Percentiles rank a stretch among this genome's conserved stretches.
Evolutionary conservation across 2,888 invertebrate genomes (phyloP).

Genomic region (Eupithecia abbreviata): DNA sequence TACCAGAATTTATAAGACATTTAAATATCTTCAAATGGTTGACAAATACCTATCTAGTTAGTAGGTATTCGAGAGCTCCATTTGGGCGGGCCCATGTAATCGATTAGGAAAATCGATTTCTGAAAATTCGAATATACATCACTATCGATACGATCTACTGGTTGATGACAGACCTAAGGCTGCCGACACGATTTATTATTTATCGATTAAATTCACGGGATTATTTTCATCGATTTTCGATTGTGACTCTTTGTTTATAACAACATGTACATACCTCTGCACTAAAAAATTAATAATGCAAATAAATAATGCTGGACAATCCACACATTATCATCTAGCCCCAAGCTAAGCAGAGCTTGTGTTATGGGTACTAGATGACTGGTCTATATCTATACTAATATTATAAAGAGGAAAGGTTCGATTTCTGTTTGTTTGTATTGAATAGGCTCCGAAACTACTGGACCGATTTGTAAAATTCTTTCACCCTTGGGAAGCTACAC

Average conservation of each 20-base stretch:
- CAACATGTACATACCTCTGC: not conserved
- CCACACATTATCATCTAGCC: too few relatives aligned
- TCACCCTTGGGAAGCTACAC: too few relatives aligned
- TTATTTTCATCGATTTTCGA: slow-evolving; percentile 56
- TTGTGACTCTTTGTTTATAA: not conserved
- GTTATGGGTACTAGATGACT: too few relatives aligned
- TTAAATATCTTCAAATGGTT: slow-evolving; percentile 40
- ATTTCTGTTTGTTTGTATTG: too few relatives aligned
- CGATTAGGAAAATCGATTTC: slow-evolving; percentile 70
- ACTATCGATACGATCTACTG: slow-evolving; percentile 64
- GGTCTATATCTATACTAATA: too few relatives aligned
- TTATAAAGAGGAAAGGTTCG: too few relatives aligned
- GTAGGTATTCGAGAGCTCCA: slow-evolving; percentile 51
- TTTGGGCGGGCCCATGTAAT: slow-evolving; percentile 64
- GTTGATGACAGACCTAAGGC: slow-evolving; percentile 66
- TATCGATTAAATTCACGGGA: slow-evolving; percentile 64
- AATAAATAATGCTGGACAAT: too few relatives aligned
- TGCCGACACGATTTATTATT: slow-evolving; percentile 68
- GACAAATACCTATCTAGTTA: slow-evolving; percentile 51
- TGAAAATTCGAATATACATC: slow-evolving; percentile 60
- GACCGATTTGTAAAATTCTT: too few relatives aligned
- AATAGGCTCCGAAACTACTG: too few relatives aligned
- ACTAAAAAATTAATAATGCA: not conserved
- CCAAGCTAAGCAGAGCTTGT: too few relatives aligned
- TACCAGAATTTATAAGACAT: not conserved